Conservation (phyloP, 2,797 vertebrate genomes). For the Tolypeutes matacus region DNA sequence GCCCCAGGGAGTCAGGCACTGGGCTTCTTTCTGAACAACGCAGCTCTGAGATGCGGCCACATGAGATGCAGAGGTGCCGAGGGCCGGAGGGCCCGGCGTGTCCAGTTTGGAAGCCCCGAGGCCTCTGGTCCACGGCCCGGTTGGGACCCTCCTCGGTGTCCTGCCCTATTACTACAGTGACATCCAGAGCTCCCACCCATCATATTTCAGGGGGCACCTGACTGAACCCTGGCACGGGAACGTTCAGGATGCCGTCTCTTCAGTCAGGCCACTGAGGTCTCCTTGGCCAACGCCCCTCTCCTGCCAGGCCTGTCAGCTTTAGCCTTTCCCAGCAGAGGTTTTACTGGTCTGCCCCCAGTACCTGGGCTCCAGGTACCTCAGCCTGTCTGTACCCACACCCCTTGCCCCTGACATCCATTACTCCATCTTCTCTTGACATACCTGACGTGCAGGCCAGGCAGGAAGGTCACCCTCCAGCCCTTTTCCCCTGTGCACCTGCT, state of each 20-base stretch:
- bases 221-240: neutral
- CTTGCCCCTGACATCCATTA: neutral
- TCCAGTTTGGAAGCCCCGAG: neutral
- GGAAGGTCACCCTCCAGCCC: conserved; percentile 54
- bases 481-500: conserved; percentile 2
- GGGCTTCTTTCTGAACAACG: neutral
- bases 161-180: neutral
- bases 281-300: fast-evolving
- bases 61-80: neutral
- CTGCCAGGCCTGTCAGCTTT: neutral
- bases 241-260: neutral
- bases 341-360: neutral
- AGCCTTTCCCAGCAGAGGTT: neutral
- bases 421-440: neutral
- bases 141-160: neutral
- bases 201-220: neutral
- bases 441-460: neutral
- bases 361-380: neutral
- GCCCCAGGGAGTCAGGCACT: neutral
- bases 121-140: neutral
- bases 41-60: fast-evolving
- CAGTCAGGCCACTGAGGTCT: neutral
- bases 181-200: neutral
- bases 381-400: neutral
- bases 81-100: fast-evolving